phyloP scores from a whole-genome alignment of 2,888 invertebrate species.

The Tuberolachnus salignus region DNA sequence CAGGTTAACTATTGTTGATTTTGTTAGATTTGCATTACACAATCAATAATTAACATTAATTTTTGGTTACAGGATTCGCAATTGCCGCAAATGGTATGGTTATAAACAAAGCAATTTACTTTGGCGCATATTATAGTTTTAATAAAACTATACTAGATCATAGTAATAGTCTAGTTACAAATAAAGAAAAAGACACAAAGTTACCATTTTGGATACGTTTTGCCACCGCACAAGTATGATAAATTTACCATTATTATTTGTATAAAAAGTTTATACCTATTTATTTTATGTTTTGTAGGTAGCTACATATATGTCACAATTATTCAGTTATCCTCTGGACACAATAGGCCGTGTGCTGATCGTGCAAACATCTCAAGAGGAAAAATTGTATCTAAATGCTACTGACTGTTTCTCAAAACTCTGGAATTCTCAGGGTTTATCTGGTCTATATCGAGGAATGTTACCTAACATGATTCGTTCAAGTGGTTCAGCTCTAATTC shows the following conservation, averaged over 20 bases:
- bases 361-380: slow-evolving; percentile 49
- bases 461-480: slow-evolving; percentile 49
- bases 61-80: slow-evolving; percentile 35
- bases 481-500: slow-evolving; percentile 48
- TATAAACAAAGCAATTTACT: slow-evolving; percentile 52
- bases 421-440: slow-evolving; percentile 46
- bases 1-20: slow-evolving; percentile 17
- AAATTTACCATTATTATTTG: not conserved
- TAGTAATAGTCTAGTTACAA: slow-evolving; percentile 36
- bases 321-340: slow-evolving; percentile 47
- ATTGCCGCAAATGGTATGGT: slow-evolving; percentile 53
- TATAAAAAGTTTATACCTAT: too few relatives aligned
- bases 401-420: slow-evolving; percentile 48
- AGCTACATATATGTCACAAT: slow-evolving; percentile 43
- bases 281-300: not conserved
- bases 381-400: slow-evolving; percentile 45
- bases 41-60: not conserved
- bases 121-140: slow-evolving; percentile 53
- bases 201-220: slow-evolving; percentile 55
- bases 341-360: slow-evolving; percentile 48
- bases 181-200: slow-evolving; percentile 45
- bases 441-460: slow-evolving; percentile 49
- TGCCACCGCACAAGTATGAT: slow-evolving; percentile 40
- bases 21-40: not conserved
- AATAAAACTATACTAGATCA: slow-evolving; percentile 52